Base-by-base conservation (phyloP, 2,797 vertebrate genomes). In the Champsocephalus gunnari region DNA sequence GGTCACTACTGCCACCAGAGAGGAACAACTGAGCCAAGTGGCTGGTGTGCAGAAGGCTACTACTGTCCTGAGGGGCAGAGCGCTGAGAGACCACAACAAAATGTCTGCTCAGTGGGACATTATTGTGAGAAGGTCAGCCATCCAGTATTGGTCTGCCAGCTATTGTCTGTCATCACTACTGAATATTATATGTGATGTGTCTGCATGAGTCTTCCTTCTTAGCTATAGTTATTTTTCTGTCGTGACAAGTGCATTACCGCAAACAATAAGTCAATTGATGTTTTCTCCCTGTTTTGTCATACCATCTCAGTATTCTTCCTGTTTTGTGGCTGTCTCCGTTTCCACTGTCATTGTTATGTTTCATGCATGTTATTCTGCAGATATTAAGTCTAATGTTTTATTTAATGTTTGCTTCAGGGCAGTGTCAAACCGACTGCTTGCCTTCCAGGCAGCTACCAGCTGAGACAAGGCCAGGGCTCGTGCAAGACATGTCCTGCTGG, bases 21-120 rank as follows among this genome's bases (percentile, higher is more conserved):
- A 10, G 96, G 95, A 12, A 79, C 92, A 12, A 83, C 87, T 28
- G 90, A 88, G 61, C 95, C 96, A 12, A 95, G 93, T 10, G 96
- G 96, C 41, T 90, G 57, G n/a, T 98, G 96, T 56, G 83, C 84
- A 11, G 85, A 93, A 6, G 95, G 96, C n/a, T 96, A 95, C 75
- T 95, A 95, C 86, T 97, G 96, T 88, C 95, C 96, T n/a, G 93
- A 70, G 57, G 95, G 96, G 61, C 94, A 95, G 88, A 92, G 57
- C 76, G 87, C 91, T 57, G 87, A 88, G 50, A 88, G 75, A 77
- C 94, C 94, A 48, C 75, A 85, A 55, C 88, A 88, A 57, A 78
- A 94, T 76, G 70, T 91, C 71, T 96, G 95, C 81, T 82, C 84
- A 72, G 86, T 71, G 10, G 95, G 95, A 79, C 93, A 95, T 82